Evolutionary conservation across 2,113 vertebrate genomes (phyloP), one percentile per base, ranked within the genome.

Genomic region (Archilochus colubris): DNA sequence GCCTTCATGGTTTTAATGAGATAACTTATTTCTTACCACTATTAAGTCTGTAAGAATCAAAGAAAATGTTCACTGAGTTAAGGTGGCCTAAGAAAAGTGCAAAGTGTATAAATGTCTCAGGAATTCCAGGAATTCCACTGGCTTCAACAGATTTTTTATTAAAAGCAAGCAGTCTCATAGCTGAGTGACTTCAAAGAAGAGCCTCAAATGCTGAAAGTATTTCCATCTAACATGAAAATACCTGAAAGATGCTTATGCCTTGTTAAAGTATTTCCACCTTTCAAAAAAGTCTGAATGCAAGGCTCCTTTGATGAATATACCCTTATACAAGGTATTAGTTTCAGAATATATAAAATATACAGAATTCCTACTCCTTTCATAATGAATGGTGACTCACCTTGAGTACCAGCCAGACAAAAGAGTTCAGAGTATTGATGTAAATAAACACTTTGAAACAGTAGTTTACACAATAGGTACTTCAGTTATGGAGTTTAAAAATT

Each of bases 151-250:
- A 38, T 61, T 44, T 83, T 88, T 82, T 93, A 91, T 94, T 95
- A 94, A 94, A 96, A 93, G 66, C 69, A 64, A 95, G 62, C 83
- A 72, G 88, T 91, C 75, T 95, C 89, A 94, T 90, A 95, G 86
- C 50, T 95, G 94, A 95, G 86, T 79, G 79, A 51, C 69, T 90
- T 93, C 93, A 90, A 95, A 68, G 77, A 94, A 94, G 53, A 72
- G 82, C 82, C 85, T 91, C 75, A 86, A 92, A 54, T 92, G 87
- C 91, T 91, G 84, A 87, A 90, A 87, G 74, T 89, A 84, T 86
- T 96, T 92, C 86, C 61, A 83, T 81, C 69, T 85, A 87, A 85
- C 44, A 61, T 76, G 64, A 72, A 94, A 88, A 61, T 79, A 85
- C 51, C 78, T 95, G 94, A 57, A 81, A 76, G 83, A 92, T 84